Base-by-base conservation (phyloP, 2,888 invertebrate genomes). In the Coelinius sp. region DNA sequence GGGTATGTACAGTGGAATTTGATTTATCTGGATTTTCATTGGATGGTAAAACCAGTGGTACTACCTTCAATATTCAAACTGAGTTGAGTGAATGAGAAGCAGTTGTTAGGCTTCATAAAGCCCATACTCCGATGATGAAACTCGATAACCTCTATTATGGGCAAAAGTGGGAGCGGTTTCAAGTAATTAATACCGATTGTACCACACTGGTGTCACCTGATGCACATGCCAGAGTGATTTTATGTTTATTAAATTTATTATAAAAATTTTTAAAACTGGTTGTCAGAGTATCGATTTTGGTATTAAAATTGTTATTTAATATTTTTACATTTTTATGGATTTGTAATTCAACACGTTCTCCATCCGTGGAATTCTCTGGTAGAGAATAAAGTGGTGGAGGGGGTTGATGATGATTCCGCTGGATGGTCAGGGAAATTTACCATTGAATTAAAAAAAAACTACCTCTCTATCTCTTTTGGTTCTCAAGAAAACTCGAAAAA, bases 71-170 rank as follows among this genome's bases (percentile, higher is more conserved):
- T 31, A 63, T 38, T 63, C 25, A 25, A 10, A 27, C 27, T 27
- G 35, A 53, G 56, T 17, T 14, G 14, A 20, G 8, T 31, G 59
- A 17, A 27, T 12, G 59, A 59, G 59, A 31, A 59, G 59, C 59
- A 27, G 63, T 27, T 25, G 70, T 53, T 41, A 27, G 44, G 41
- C 41, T 65, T 65, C 65, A 70, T 70, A 70, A 56, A 70, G 65
- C 64, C 22, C 70, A 53, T 64, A 64, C 70, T 20, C 20, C 71
- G 59, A 75, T 73, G 68, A 75, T 67, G 68, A 65, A 76, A 71
- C 72, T 71, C 69, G 73, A 75, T 75, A 76, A 73, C 67, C 66
- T 69, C 70, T 59, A 75, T 76, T 70, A 71, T 73, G 64, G n/a
- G 20, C 65, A 64, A 6, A 63, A 63, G 63, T 63, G 63, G 38